phyloP scores from a whole-genome alignment of 2,113 vertebrate species.

The Gopherus flavomarginatus region DNA sequence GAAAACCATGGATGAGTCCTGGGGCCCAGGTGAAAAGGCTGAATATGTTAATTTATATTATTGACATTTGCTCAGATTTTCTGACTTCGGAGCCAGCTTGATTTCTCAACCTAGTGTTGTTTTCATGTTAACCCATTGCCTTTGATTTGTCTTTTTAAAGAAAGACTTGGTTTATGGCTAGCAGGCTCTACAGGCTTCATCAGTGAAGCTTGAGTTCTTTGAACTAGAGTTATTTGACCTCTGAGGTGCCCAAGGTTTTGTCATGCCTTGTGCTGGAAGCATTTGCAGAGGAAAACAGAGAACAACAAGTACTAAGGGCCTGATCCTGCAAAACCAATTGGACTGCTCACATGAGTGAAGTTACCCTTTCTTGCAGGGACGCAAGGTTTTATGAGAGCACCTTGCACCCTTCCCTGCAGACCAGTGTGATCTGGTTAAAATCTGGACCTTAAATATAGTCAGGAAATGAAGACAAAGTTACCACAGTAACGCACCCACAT shows the following conservation, averaged over 20 bases:
- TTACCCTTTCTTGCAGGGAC: background rate
- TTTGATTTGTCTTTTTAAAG: background rate
- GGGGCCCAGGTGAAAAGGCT: background rate
- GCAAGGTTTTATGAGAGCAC: constrained; percentile 1
- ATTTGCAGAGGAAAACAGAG: background rate
- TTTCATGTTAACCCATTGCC: background rate
- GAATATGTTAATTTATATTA: background rate
- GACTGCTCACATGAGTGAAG: background rate
- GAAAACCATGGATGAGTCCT: background rate
- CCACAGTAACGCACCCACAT: constrained; percentile 59
- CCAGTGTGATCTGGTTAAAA: constrained; percentile 37
- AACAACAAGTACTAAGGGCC: background rate
- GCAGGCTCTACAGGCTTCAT: background rate
- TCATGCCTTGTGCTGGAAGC: background rate
- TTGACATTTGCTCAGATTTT: background rate
- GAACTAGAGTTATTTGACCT: background rate
- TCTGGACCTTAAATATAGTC: background rate
- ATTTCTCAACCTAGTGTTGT: background rate
- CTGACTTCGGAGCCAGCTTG: background rate
- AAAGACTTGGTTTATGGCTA: background rate
- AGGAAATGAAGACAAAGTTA: constrained; percentile 62
- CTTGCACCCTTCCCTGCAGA: constrained; percentile 32
- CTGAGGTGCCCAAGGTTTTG: background rate
- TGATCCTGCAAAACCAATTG: background rate
- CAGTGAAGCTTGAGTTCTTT: background rate